Evolutionary conservation across 2,113 vertebrate genomes (phyloP).

Genomic region (Cryptomyrus ogoouensis): DNA sequence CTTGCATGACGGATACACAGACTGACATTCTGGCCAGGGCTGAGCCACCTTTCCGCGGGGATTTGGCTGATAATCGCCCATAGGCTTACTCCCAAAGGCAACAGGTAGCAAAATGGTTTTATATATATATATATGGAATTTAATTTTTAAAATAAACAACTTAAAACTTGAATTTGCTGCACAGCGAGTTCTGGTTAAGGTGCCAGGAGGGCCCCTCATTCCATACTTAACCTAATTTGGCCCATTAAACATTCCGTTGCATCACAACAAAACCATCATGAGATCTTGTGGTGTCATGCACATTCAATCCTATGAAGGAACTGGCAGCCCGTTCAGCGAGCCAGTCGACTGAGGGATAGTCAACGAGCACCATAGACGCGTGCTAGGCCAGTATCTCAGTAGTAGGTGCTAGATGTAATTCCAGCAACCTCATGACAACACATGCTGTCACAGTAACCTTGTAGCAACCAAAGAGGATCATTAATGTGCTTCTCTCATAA

Average conservation of each 20-base stretch:
- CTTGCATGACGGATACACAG: not conserved
- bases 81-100: not conserved
- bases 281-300: not conserved
- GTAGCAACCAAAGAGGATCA: not conserved
- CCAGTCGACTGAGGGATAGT: not conserved
- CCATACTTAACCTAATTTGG: not conserved
- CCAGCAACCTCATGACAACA: not conserved
- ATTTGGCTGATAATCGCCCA: not conserved
- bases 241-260: not conserved
- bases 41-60: not conserved
- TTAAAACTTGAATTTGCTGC: not conserved
- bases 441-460: not conserved
- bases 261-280: not conserved
- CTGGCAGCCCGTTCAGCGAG: not conserved
- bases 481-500: not conserved
- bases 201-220: not conserved
- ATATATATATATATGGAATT: too few species aligned
- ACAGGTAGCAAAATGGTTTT: not conserved
- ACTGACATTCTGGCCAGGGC: not conserved
- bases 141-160: not conserved
- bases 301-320: not conserved
- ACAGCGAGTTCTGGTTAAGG: not conserved
- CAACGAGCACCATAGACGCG: not conserved
- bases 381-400: not conserved
- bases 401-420: not conserved